phyloP scores from a whole-genome alignment of 2,797 vertebrate species.

The Okamejei kenojei region DNA sequence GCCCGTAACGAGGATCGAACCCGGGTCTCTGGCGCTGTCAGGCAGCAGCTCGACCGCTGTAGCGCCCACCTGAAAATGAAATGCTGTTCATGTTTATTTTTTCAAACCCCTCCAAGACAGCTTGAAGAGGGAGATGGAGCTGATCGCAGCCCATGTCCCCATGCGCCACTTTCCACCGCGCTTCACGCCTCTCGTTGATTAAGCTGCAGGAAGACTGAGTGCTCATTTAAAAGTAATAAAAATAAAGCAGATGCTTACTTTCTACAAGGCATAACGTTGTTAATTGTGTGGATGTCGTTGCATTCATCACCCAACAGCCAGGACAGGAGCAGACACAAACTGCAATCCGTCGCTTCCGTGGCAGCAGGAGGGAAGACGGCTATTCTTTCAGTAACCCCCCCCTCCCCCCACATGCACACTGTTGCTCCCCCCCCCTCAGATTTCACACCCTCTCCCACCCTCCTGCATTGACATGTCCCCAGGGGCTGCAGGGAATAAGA shows the following conservation, averaged over 20 bases:
- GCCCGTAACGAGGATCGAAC: no score
- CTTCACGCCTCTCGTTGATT: slow-evolving; percentile 13
- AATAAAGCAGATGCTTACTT: slow-evolving; percentile 33
- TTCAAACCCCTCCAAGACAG: not conserved
- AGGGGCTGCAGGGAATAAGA: no score
- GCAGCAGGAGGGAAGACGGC: not conserved
- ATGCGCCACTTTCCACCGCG: not conserved
- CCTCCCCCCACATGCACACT: not conserved
- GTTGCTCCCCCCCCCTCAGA: not conserved
- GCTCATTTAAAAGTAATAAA: slow-evolving; percentile 37
- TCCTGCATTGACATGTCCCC: no score
- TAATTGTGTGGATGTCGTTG: slow-evolving; percentile 32
- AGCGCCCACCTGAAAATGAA: not conserved
- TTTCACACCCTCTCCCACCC: not conserved
- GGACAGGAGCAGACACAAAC: not conserved
- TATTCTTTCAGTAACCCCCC: not conserved
- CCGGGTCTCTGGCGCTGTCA: no score
- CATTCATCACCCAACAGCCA: slow-evolving; percentile 1
- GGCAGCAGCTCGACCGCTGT: no score
- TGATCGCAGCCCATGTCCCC: no score
- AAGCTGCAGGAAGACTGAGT: slow-evolving; percentile 26
- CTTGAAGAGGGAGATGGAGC: not conserved
- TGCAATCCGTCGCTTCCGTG: not conserved
- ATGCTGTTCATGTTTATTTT: not conserved
- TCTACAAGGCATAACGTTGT: slow-evolving; percentile 7